Percentiles rank a stretch among this genome's conserved stretches.
Conservation (phyloP, 1,140 invertebrate genomes). For the Ostrea edulis region DNA sequence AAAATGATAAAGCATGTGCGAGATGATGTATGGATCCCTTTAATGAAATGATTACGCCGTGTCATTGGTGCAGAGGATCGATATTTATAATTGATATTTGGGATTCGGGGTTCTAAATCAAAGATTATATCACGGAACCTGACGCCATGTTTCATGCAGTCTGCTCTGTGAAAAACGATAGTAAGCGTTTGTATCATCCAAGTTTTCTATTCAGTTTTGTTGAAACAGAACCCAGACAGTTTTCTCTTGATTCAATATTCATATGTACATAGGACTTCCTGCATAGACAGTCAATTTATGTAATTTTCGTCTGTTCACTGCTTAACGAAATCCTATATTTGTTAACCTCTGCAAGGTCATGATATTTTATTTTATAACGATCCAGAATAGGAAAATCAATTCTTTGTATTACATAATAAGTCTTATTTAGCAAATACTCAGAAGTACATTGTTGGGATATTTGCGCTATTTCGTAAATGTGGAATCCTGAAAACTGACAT, state of each 20-base stretch:
- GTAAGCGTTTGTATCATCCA: not conserved
- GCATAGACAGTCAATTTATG: constrained; percentile 10
- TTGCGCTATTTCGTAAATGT: not conserved
- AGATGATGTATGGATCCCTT: not conserved
- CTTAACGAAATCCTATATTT: not conserved
- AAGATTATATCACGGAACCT: not conserved
- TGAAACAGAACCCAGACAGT: not conserved
- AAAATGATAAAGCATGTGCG: constrained; percentile 23
- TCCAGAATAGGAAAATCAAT: not conserved
- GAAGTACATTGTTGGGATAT: not conserved
- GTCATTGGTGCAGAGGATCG: not conserved
- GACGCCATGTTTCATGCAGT: not conserved
- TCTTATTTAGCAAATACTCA: not conserved
- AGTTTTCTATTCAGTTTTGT: not conserved
- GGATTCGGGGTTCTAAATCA: not conserved
- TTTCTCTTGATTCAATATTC: not conserved
- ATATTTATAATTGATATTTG: constrained; percentile 22
- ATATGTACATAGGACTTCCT: not conserved
- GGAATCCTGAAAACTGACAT: too few relatives aligned
- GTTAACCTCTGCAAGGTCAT: not conserved
- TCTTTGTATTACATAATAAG: not conserved
- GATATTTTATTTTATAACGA: not conserved
- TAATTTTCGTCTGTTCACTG: not conserved
- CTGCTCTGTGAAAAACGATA: not conserved
- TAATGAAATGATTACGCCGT: constrained; percentile 11